phyloP scores from a whole-genome alignment of 2,797 vertebrate species.

The Clarias fuscus region DNA sequence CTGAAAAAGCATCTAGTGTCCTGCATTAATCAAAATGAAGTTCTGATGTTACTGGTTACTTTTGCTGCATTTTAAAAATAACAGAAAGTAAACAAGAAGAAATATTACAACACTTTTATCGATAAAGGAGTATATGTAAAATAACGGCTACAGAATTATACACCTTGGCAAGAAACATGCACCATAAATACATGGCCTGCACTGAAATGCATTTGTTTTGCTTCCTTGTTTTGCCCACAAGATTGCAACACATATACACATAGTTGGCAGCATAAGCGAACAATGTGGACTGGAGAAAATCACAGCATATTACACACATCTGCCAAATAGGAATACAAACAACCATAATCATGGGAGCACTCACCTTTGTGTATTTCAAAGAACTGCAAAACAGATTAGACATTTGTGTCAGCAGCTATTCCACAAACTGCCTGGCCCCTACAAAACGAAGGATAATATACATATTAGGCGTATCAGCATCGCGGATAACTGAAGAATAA shows the following conservation, averaged over 20 bases:
- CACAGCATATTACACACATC: not conserved
- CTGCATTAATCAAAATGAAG: not conserved
- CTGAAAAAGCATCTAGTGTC: not conserved
- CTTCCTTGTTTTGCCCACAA: not conserved
- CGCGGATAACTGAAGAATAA: not conserved
- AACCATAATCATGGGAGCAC: not conserved
- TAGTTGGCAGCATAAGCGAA: not conserved
- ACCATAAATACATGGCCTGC: not conserved
- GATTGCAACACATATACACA: not conserved
- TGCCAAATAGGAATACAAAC: not conserved
- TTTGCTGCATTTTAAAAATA: not conserved
- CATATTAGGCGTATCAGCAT: conserved; percentile 9
- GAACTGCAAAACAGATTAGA: conserved; percentile 20
- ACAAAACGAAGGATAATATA: not conserved
- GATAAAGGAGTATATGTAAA: not conserved
- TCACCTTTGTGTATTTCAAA: conserved; percentile 22
- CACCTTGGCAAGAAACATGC: not conserved
- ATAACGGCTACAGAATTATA: not conserved
- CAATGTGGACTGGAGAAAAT: not conserved
- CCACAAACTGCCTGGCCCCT: not conserved
- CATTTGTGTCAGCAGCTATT: conserved; percentile 12
- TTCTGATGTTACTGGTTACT: not conserved
- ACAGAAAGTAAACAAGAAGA: not conserved
- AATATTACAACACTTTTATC: not conserved
- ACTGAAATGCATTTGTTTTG: not conserved